phyloP scores from a whole-genome alignment of 2,113 vertebrate species.

The Paracanthobrama guichenoti region DNA sequence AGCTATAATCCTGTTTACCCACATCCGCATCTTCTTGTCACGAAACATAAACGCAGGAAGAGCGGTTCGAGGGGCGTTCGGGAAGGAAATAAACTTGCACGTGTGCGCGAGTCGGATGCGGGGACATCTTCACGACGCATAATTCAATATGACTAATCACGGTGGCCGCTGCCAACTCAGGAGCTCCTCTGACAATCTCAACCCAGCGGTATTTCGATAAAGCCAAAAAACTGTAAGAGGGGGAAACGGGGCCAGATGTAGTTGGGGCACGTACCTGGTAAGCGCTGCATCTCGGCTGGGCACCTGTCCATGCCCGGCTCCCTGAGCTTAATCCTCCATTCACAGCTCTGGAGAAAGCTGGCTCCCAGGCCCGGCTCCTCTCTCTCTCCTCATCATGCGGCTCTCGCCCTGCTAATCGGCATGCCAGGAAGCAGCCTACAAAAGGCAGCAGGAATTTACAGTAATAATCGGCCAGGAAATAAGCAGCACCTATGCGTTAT shows the following conservation, averaged over 20 bases:
- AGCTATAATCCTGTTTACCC: constrained; percentile 79
- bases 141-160: constrained; percentile 82
- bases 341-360: constrained; percentile 41
- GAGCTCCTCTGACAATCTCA: constrained; percentile 74
- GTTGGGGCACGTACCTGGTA: constrained; percentile 58
- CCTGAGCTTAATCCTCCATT: constrained; percentile 50
- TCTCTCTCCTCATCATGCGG: constrained; percentile 41
- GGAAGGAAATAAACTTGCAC: constrained; percentile 37
- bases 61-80: constrained; percentile 58
- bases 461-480: constrained; percentile 61
- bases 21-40: constrained; percentile 75
- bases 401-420: constrained; percentile 42
- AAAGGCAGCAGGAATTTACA: constrained; percentile 53
- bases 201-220: constrained; percentile 77
- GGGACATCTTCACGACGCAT: constrained; percentile 75
- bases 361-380: constrained; percentile 34
- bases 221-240: constrained; percentile 69
- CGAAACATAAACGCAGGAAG: constrained; percentile 64
- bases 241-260: constrained; percentile 59
- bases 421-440: constrained; percentile 23
- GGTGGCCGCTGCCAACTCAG: constrained; percentile 74
- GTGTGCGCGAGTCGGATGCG: constrained; percentile 57
- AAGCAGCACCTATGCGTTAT: constrained; percentile 58
- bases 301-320: constrained; percentile 54
- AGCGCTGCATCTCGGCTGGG: constrained; percentile 56